Percentiles rank a stretch among this genome's conserved stretches.
Conservation (phyloP, 2,888 invertebrate genomes). For the Platycheirus rosarum region DNA sequence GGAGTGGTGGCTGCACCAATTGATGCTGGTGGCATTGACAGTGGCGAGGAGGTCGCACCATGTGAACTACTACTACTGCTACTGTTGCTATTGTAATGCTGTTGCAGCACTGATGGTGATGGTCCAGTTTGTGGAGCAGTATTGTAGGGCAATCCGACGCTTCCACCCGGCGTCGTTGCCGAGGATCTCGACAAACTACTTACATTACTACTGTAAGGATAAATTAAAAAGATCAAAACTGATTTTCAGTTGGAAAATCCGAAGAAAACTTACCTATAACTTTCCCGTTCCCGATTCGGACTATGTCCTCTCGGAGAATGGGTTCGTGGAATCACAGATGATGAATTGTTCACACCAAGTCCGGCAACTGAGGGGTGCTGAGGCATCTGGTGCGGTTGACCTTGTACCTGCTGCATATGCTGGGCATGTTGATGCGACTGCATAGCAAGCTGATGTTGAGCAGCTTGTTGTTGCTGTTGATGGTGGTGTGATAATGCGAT, state of each 20-base stretch:
- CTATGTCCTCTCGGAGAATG: conserved; percentile 91
- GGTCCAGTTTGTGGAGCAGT: conserved; percentile 77
- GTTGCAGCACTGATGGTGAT: conserved; percentile 79
- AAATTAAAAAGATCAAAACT: conserved; percentile 15
- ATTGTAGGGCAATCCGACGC: conserved; percentile 76
- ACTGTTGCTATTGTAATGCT: conserved; percentile 76
- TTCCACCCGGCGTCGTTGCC: conserved; percentile 75
- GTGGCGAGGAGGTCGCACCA: conserved; percentile 80
- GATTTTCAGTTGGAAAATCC: conserved; percentile 17
- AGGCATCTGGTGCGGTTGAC: conserved; percentile 71
- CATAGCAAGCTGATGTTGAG: conserved; percentile 59
- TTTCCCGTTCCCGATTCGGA: conserved; percentile 91
- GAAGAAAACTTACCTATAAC: conserved; percentile 87
- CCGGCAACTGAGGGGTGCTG: conserved; percentile 75
- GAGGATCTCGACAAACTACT: conserved; percentile 91
- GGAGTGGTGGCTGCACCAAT: conserved; percentile 72
- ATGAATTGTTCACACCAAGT: conserved; percentile 77
- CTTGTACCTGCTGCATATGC: conserved; percentile 72
- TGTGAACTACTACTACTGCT: conserved; percentile 75
- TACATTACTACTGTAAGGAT: conserved; percentile 89
- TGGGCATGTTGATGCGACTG: conserved; percentile 74
- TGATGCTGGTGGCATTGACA: conserved; percentile 77
- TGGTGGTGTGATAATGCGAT: conserved; percentile 58
- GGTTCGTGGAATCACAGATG: conserved; percentile 84
- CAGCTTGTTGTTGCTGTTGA: conserved; percentile 65